Percentiles rank a stretch among this genome's conserved stretches.
Evolutionary conservation across 2,113 vertebrate genomes (phyloP).

Genomic region (Gymnocephalus cernua): DNA sequence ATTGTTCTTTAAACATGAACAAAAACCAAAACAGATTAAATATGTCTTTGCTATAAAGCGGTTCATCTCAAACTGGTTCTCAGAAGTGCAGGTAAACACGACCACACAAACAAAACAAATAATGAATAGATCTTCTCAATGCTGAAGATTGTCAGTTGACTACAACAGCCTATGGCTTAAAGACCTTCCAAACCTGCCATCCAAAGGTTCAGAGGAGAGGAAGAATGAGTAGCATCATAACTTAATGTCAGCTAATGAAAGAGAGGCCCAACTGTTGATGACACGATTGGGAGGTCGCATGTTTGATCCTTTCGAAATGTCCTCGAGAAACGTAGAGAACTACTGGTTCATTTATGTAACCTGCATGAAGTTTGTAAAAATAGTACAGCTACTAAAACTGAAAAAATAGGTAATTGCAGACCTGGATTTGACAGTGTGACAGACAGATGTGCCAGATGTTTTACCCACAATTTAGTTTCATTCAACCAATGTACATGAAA

Average conservation of each 20-base stretch:
- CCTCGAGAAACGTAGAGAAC: conserved; percentile 12
- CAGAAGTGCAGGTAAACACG: background rate
- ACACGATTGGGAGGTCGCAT: conserved; percentile 26
- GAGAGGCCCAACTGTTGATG: conserved; percentile 21
- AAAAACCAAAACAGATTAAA: background rate
- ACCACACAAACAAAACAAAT: conserved; percentile 11
- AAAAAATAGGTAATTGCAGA: background rate
- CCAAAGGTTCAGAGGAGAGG: conserved; percentile 28
- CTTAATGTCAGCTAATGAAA: conserved; percentile 36
- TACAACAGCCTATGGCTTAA: background rate
- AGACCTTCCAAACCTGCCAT: background rate
- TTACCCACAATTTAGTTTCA: conserved; percentile 6
- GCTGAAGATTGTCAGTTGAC: no score
- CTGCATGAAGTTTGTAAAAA: conserved; percentile 11
- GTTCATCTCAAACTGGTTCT: background rate
- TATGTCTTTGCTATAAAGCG: no score
- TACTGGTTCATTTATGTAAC: conserved; percentile 7
- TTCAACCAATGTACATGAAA: background rate
- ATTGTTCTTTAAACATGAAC: background rate
- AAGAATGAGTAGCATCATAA: conserved; percentile 2
- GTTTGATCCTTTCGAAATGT: conserved; percentile 30
- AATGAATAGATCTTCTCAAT: background rate
- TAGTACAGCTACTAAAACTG: background rate
- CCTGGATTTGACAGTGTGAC: background rate
- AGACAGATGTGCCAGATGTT: background rate